phyloP scores from a whole-genome alignment of 2,113 vertebrate genomes.

The Cyphomyrus discorhynchus region DNA sequence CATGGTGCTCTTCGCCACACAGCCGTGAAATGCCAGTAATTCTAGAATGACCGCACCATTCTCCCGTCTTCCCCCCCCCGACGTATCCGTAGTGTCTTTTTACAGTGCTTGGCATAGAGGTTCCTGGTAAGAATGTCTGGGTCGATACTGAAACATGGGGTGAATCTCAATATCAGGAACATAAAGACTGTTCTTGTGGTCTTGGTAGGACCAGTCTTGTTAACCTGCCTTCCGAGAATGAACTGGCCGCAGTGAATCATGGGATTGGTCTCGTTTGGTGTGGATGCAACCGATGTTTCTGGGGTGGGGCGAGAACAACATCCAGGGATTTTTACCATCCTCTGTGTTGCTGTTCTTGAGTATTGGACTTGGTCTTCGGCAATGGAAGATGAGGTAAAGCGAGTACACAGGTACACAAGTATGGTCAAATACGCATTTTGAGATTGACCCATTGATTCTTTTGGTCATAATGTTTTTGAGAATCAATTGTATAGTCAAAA shows the following conservation, averaged over 20 bases:
- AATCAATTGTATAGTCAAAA: neutral
- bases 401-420: neutral
- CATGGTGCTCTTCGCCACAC: neutral
- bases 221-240: neutral
- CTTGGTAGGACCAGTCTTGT: neutral
- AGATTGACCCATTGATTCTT: neutral
- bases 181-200: neutral
- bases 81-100: neutral
- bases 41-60: neutral
- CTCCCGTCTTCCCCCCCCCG: neutral
- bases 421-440: neutral
- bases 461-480: neutral
- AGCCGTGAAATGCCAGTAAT: neutral
- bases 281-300: neutral
- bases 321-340: neutral
- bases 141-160: neutral
- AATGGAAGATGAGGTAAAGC: neutral
- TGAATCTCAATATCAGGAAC: too few species aligned
- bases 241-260: neutral
- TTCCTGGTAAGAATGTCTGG: neutral
- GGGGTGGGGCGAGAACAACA: too few species aligned
- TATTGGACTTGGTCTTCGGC: neutral
- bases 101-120: neutral
- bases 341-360: neutral
- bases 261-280: neutral